Conservation (phyloP, 2,113 vertebrate species). For the Recurvirostra avosetta region DNA sequence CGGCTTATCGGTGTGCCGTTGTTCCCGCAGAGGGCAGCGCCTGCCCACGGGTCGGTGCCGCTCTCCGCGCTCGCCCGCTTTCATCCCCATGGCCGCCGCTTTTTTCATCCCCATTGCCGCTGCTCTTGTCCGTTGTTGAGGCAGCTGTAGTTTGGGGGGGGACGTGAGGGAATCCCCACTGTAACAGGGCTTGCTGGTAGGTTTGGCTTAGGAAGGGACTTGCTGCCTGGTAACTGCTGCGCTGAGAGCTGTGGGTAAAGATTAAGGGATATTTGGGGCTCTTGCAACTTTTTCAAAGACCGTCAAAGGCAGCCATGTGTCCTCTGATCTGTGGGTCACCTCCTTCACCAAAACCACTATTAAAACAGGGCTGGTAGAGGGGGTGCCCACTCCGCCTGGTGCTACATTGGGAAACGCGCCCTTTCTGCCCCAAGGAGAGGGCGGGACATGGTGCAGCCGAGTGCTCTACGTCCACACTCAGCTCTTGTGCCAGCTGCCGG, state of each 20-base stretch:
- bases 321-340: background rate
- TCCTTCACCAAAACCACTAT: background rate
- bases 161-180: background rate
- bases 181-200: background rate
- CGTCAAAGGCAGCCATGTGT: rapidly evolving
- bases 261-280: background rate
- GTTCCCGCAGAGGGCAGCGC: constrained; percentile 66
- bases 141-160: background rate
- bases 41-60: rapidly evolving
- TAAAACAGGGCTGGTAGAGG: background rate
- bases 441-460: rapidly evolving
- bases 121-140: rapidly evolving
- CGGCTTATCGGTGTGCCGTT: rapidly evolving
- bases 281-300: background rate
- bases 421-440: background rate
- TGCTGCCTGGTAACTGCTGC: rapidly evolving
- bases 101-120: rapidly evolving
- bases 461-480: background rate
- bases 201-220: background rate
- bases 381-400: too few relatives aligned
- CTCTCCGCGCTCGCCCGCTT: rapidly evolving
- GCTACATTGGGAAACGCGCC: background rate
- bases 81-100: rapidly evolving
- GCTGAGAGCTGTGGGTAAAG: background rate
- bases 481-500: background rate